Evolutionary conservation across 2,797 vertebrate genomes (phyloP).

Genomic region (Pseudocheirus occidentalis): DNA sequence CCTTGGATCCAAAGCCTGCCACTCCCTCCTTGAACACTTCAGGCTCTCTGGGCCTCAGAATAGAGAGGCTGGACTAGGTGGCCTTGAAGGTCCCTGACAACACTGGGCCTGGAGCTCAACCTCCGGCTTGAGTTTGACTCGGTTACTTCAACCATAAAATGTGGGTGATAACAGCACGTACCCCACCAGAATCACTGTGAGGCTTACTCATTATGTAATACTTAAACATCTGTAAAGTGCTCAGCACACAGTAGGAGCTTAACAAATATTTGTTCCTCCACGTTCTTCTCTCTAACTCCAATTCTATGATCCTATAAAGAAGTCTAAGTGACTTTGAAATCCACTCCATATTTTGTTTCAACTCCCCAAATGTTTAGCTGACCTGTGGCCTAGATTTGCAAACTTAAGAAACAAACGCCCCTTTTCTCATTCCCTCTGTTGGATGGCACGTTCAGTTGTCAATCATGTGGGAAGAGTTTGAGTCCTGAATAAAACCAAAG

Average conservation of each 20-base stretch:
- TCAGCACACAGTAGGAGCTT: neutral
- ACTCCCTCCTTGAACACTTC: neutral
- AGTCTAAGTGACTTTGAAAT: neutral
- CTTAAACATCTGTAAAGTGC: neutral
- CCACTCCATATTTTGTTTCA: neutral
- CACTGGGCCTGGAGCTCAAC: neutral
- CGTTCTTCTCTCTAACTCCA: neutral
- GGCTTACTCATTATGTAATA: neutral
- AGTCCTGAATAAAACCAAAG: slow-evolving; percentile 1
- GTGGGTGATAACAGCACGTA: neutral
- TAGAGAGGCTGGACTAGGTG: neutral
- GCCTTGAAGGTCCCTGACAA: neutral
- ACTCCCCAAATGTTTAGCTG: neutral
- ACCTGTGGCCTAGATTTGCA: neutral
- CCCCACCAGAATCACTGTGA: neutral
- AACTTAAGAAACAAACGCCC: neutral
- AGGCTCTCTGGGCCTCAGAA: neutral
- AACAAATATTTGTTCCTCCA: neutral
- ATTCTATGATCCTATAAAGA: neutral
- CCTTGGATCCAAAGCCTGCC: neutral
- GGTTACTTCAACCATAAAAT: neutral
- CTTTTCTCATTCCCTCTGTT: neutral
- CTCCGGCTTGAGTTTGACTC: neutral
- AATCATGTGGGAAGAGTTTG: neutral
- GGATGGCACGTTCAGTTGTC: neutral